Evolutionary conservation across 2,113 vertebrate species (phyloP), one percentile per base, ranked within the genome.

Genomic region (Genyomyrus donnyi): DNA sequence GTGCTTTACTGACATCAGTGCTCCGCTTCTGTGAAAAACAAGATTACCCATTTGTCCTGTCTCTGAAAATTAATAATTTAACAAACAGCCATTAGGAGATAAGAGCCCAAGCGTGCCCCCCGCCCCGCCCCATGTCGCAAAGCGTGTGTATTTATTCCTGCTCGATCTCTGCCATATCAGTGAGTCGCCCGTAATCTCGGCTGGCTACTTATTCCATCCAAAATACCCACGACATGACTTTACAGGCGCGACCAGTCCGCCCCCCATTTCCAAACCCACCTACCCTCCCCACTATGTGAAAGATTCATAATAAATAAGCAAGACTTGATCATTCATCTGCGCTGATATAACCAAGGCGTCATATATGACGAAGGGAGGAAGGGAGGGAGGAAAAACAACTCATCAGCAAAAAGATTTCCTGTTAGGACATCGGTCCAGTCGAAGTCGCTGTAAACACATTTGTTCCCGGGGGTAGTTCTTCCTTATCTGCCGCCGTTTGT

Each of bases 401-500:
- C 83, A 77, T 85, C 31, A 39, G 27, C 10, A 35, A 39, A 19
- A 80, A 42, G 5, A 74, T n/a, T 85, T 17, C 21, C 83, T 49
- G 8, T 85, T 48, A 85, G 17, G 5, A 31, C 24, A 5, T 48
- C 3, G 46, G 84, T 49, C 21, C 9, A n/a, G 46, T 9, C 21
- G 21, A 85, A 10, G 84, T 6, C 5, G 24, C 24, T 11, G 89
- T 90, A 83, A 92, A 90, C 35, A 10, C 35, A 35, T 58, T 48
- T 52, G 52, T 21, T 21, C 56, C 24, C 50, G 39, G 19, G 53
- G 85, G 74, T 27, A 83, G 2, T 35, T 88, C 46, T 42, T 13
- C n/a, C 2, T 87, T 58, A 56, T 48, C 90, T 83, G 88, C 89
- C 88, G 85, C 90, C 3, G 85, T 88, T 56, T 52, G 56, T 85